These are phyloP conservation scores for Prosapia bicincta DNA, from an alignment of 2,888 invertebrate genomes.

Conservation along the genomic window DNA sequence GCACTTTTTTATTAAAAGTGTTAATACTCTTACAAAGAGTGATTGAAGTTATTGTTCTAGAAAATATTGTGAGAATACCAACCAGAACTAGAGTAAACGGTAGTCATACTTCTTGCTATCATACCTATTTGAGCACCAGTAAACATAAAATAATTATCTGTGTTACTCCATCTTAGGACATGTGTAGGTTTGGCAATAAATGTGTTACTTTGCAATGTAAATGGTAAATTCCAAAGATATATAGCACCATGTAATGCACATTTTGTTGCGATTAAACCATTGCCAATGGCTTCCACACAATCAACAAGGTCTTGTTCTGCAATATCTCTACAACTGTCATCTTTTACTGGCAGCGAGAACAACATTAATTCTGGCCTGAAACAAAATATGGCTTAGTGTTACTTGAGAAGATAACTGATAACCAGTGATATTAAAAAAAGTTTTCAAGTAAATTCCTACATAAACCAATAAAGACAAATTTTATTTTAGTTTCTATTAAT, in stretches of 20 bases:
- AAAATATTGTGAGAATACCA: no score
- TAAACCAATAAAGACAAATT: no score
- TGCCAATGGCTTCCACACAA: conserved; percentile 39
- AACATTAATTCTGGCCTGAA: conserved; percentile 10
- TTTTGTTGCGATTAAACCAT: conserved; percentile 39
- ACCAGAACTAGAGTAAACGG: no score
- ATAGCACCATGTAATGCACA: conserved; percentile 41
- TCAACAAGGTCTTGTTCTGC: conserved; percentile 37
- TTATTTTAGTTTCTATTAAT: no score
- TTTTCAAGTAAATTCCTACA: no score
- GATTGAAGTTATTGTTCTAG: no score
- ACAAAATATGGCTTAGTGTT: no score
- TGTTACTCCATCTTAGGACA: conserved; percentile 41
- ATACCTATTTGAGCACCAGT: conserved; percentile 40
- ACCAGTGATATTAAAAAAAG: no score
- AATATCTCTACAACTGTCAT: neutral
- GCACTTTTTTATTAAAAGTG: no score
- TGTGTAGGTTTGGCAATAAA: conserved; percentile 34
- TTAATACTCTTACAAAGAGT: no score
- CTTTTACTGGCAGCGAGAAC: conserved; percentile 5
- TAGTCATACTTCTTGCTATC: no score
- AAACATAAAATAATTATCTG: conserved; percentile 43
- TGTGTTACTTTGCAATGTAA: neutral
- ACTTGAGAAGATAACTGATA: no score
- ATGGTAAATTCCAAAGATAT: conserved; percentile 39